A percentile compares a stretch with the other conserved stretches of the same genome.
phyloP scores from a whole-genome alignment of 2,113 vertebrate species.

The Candoia aspera region DNA sequence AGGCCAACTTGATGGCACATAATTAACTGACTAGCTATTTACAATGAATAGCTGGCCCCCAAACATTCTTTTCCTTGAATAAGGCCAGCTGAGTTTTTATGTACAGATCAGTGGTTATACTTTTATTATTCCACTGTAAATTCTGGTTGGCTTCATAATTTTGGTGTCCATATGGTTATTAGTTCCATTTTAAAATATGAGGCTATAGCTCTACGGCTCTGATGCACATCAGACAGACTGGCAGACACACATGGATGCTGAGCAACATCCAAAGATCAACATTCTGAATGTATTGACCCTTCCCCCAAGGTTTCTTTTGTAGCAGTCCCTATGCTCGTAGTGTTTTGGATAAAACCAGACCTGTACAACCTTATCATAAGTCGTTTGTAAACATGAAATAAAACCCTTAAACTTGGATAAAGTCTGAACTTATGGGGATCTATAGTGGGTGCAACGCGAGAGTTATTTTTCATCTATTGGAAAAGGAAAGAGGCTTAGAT shows the following conservation, averaged over 20 bases:
- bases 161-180: background rate
- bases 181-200: background rate
- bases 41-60: background rate
- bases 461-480: background rate
- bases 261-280: background rate
- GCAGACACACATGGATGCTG: too few species aligned
- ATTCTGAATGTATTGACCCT: background rate
- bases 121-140: background rate
- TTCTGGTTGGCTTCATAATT: background rate
- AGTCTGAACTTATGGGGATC: constrained; percentile 42
- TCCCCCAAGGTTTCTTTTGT: background rate
- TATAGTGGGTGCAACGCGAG: background rate
- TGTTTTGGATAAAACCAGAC: background rate
- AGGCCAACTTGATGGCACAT: background rate
- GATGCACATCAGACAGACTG: background rate
- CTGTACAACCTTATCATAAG: background rate
- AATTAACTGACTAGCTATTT: background rate
- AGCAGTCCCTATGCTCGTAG: background rate
- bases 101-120: background rate
- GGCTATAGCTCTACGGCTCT: background rate
- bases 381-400: constrained; percentile 14
- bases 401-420: constrained; percentile 20
- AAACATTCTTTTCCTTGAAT: background rate
- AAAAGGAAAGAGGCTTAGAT: constrained; percentile 39
- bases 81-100: background rate